These are phyloP conservation scores for Saimiri boliviensis DNA, from an alignment of 2,113 vertebrate genomes.

Conservation along the genomic window DNA sequence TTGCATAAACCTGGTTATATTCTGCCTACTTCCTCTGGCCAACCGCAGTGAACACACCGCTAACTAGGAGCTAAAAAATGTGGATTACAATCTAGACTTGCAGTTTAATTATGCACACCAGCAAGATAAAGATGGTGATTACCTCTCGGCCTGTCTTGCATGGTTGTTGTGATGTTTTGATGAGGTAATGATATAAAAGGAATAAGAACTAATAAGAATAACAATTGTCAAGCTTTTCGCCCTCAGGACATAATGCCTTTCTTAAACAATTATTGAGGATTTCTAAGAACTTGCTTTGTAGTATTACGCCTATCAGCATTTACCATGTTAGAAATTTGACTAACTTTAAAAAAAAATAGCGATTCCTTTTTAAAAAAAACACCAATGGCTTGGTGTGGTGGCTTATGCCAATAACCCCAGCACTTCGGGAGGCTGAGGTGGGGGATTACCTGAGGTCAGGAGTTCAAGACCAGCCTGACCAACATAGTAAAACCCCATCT, in stretches of 20 bases:
- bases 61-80: background rate
- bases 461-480: too few species aligned
- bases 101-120: background rate
- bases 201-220: background rate
- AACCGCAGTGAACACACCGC: background rate
- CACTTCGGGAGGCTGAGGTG: too few species aligned
- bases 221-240: background rate
- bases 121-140: background rate
- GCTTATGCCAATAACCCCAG: too few species aligned
- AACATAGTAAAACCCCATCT: too few species aligned
- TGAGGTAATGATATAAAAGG: background rate
- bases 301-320: background rate
- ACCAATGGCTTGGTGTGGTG: too few species aligned
- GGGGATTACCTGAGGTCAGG: too few species aligned
- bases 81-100: background rate
- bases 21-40: background rate
- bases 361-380: background rate
- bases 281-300: background rate
- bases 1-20: background rate
- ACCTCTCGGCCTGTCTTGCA: background rate
- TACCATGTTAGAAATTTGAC: background rate
- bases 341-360: background rate
- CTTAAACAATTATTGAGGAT: background rate
- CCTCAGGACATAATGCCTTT: background rate
- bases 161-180: background rate